These are phyloP conservation scores for Acanthornis magna DNA, from an alignment of 2,797 vertebrate genomes.

Conservation along the genomic window DNA sequence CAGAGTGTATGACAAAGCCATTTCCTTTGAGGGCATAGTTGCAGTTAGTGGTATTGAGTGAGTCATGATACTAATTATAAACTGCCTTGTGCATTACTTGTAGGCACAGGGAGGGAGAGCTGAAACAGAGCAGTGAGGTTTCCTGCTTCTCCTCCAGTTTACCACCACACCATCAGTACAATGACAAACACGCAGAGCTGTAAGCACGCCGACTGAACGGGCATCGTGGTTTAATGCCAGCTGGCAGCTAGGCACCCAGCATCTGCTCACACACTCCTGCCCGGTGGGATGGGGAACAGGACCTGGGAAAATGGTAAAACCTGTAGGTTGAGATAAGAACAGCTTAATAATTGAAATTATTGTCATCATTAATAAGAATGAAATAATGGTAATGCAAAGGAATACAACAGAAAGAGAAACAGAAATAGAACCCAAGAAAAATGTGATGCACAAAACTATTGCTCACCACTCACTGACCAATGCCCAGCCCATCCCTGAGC, in stretches of 20 bases:
- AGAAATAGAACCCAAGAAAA: not conserved
- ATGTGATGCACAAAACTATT: not conserved
- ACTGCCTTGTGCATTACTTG: not conserved
- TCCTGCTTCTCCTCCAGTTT: not conserved
- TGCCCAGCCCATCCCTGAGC: not conserved
- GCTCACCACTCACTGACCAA: not conserved
- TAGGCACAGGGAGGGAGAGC: not conserved
- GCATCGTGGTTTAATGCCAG: not conserved
- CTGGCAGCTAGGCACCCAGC: not conserved
- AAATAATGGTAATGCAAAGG: not conserved
- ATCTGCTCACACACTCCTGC: not conserved
- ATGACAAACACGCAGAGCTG: not conserved
- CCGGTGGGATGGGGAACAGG: not conserved
- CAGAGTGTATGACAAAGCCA: slow-evolving; percentile 5
- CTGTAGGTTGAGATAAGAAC: not conserved
- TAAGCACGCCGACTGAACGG: not conserved
- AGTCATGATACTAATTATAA: slow-evolving; percentile 72
- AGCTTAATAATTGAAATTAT: not conserved
- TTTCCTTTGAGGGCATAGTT: slow-evolving; percentile 34
- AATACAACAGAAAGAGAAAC: not conserved
- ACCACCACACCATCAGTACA: not conserved
- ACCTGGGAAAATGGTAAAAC: not conserved
- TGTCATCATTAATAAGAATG: not conserved
- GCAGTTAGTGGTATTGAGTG: slow-evolving; percentile 4
- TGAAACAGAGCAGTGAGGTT: slow-evolving; percentile 18